Percentiles rank a stretch among this genome's conserved stretches.
Conservation (phyloP, 37 sponge, comb jelly and placozoan genomes). For the Hexactinellida sp. region DNA sequence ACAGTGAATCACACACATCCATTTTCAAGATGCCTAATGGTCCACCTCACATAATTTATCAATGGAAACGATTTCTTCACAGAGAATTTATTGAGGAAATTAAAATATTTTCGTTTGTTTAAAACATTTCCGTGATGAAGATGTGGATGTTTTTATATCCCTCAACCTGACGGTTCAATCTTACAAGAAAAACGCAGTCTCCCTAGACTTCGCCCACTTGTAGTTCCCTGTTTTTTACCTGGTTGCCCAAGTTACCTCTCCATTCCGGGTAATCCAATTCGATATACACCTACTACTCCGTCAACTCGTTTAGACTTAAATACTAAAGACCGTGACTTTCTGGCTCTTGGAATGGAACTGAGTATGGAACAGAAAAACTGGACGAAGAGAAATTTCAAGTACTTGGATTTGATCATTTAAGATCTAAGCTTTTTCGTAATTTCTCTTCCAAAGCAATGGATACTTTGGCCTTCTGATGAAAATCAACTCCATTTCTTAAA, state of each 20-base stretch:
- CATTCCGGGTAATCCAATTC: background rate
- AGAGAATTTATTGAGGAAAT: conserved; percentile 17
- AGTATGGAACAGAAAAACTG: background rate
- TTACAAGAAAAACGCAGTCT: conserved; percentile 14
- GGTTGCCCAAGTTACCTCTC: background rate
- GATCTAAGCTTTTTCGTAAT: background rate
- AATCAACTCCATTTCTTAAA: background rate
- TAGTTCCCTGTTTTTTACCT: background rate
- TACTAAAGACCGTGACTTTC: background rate
- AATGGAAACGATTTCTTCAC: conserved; percentile 17
- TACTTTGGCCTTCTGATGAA: background rate
- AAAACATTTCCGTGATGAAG: background rate
- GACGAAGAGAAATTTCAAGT: background rate
- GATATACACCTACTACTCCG: background rate
- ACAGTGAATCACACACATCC: background rate
- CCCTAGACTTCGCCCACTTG: conserved; percentile 3
- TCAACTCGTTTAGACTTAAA: background rate
- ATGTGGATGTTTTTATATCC: background rate
- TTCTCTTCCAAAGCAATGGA: background rate
- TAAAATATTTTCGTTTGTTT: background rate
- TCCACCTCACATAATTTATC: conserved; percentile 17
- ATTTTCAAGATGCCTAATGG: conserved; percentile 15
- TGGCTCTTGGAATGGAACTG: background rate
- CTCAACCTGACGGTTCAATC: conserved; percentile 13
- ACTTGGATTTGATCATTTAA: background rate